Evolutionary conservation across 1,140 invertebrate species (phyloP).

Genomic region (Stenopsyche tienmushanensis): DNA sequence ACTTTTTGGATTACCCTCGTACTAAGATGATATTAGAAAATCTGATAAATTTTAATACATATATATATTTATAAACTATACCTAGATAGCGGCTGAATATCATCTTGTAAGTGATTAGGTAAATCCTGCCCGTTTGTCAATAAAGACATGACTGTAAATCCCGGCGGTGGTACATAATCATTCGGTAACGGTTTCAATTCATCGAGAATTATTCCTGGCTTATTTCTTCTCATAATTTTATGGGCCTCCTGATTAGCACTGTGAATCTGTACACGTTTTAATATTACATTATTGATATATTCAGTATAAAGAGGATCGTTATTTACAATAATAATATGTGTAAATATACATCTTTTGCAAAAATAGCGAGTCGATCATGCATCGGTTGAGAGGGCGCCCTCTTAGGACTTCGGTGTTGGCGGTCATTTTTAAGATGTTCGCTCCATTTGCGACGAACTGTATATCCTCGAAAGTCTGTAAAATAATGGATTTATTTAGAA

Average conservation of each 20-base stretch:
- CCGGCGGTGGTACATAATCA: constrained; percentile 61
- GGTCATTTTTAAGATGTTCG: constrained; percentile 56
- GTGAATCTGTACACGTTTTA: constrained; percentile 64
- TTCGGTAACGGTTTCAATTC: constrained; percentile 58
- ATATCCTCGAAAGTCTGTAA: constrained; percentile 65
- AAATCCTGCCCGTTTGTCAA: constrained; percentile 50
- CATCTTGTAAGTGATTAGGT: constrained; percentile 55
- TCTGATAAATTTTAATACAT: too few relatives aligned
- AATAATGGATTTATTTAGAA: constrained; percentile 7
- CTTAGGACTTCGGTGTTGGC: constrained; percentile 44
- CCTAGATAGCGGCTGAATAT: constrained; percentile 54
- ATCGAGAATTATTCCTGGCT: constrained; percentile 57
- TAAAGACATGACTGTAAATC: constrained; percentile 61
- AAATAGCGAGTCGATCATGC: constrained; percentile 51
- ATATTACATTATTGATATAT: too few relatives aligned
- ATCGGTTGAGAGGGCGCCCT: constrained; percentile 44
- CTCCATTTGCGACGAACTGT: constrained; percentile 64
- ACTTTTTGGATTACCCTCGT: too few relatives aligned
- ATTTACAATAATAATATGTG: constrained; percentile 1
- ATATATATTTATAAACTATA: too few relatives aligned
- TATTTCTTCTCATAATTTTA: constrained; percentile 66
- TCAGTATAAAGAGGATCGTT: too few relatives aligned
- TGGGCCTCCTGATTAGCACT: constrained; percentile 69
- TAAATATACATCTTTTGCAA: constrained; percentile 47
- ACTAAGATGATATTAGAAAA: too few relatives aligned